Percentiles rank a stretch among this genome's conserved stretches.
Evolutionary conservation across 2,113 vertebrate species (phyloP).

Genomic region (Carassius carassius): DNA sequence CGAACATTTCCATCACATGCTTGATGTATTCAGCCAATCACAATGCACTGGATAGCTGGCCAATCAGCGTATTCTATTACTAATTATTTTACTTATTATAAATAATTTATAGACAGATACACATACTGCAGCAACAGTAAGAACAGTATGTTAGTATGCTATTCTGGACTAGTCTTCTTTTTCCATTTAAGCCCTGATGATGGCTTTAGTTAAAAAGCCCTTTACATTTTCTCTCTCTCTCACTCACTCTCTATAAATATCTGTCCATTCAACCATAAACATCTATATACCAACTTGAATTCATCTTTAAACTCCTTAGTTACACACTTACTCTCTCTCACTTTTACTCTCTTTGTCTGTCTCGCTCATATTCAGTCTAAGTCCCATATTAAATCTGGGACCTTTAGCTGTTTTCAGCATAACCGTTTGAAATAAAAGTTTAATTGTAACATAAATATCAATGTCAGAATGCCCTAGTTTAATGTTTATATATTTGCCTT

Average conservation of each 20-base stretch:
- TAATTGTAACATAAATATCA: neutral
- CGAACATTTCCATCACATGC: too few species aligned
- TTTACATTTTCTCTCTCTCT: slow-evolving; percentile 39
- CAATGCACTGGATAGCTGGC: too few species aligned
- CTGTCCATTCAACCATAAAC: slow-evolving; percentile 39
- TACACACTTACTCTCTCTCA: slow-evolving; percentile 11
- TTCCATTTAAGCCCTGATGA: slow-evolving; percentile 40
- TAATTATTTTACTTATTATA: too few species aligned
- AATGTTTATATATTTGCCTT: neutral
- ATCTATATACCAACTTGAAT: slow-evolving; percentile 24
- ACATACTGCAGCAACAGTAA: neutral
- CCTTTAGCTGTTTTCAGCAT: neutral
- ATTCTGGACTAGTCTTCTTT: neutral
- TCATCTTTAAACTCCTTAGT: slow-evolving; percentile 34
- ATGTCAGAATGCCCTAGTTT: neutral
- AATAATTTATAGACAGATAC: neutral
- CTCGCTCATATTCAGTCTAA: neutral
- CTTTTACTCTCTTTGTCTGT: neutral
- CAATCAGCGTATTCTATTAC: too few species aligned
- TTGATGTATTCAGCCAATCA: too few species aligned
- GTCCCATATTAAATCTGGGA: neutral
- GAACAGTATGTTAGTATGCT: slow-evolving; percentile 4
- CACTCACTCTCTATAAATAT: slow-evolving; percentile 9
- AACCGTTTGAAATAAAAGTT: neutral
- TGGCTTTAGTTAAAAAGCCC: slow-evolving; percentile 35